Base-by-base conservation (phyloP, 1,140 invertebrate genomes). In the Bilobella aurantiaca region DNA sequence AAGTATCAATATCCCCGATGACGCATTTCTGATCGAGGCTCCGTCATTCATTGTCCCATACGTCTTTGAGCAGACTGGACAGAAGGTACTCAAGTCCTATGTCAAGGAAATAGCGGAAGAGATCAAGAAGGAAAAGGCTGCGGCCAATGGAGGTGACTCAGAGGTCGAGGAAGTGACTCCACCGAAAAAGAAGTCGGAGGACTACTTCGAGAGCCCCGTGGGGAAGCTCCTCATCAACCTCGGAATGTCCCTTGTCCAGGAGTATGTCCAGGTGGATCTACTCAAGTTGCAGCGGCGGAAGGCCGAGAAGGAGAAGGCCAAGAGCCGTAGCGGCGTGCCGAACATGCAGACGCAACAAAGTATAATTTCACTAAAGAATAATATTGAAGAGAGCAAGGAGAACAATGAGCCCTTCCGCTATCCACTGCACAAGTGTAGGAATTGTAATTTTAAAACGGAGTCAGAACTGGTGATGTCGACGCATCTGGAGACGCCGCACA, bases 181-280 rank as follows among this genome's bases (percentile, higher is more conserved):
- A 30, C 23, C 30, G 56, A 25, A 53, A 57, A 31, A 42, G 3
- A 67, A 73, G 66, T 65, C 64, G 14, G 71, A 73, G 34, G 68
- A 73, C 42, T 91, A 91, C 75, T 93, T 93, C 77, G 86, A 92
- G 68, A 85, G 88, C 76, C 85, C 91, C 1, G 77, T 93, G 47
- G 92, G 93, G 1, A 91, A 92, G 76, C 93, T 96, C 75, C 91
- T 96, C 70, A 89, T 90, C 77, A 90, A 93, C 73, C 89, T 96
- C 68, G 93, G 94, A 8, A 81, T 91, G 58, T 91, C 89, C 76
- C 81, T 96, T 64, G 92, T 94, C 1, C 91, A 94, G 76, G 92
- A 96, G 76, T 90, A 85, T 77, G 93, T 96, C 5, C 93, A 96
- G 79, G 86, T 85, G 32, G 93, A 97, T 81, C 80, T 96, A 58